Conservation (phyloP, 2,888 invertebrate genomes). For the Caenorhabditis plicata region DNA sequence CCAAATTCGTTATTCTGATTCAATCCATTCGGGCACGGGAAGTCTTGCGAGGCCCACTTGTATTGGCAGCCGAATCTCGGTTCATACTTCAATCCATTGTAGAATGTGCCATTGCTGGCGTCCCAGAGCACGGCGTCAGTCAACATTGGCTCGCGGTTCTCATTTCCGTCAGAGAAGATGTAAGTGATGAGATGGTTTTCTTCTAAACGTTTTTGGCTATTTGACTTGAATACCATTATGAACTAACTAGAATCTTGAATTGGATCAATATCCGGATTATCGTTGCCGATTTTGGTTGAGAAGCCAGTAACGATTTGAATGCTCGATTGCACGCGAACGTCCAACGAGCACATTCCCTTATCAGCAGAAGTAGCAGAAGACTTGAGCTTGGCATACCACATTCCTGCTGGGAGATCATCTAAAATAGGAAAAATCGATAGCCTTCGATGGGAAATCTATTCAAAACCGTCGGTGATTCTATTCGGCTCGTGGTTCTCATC, state of each 20-base stretch:
- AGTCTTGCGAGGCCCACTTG: conserved; percentile 43
- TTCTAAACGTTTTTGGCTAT: conserved; percentile 6
- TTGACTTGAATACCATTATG: neutral
- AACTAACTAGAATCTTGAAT: conserved; percentile 18
- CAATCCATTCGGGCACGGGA: conserved; percentile 43
- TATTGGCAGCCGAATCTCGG: conserved; percentile 36
- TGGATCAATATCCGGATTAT: conserved; percentile 39
- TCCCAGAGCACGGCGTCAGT: conserved; percentile 38
- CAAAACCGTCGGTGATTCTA: conserved; percentile 27
- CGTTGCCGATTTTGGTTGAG: conserved; percentile 27
- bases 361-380: conserved; percentile 12
- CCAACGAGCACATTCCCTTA: conserved; percentile 11
- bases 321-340: conserved; percentile 44
- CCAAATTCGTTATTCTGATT: conserved; percentile 32
- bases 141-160: conserved; percentile 30
- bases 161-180: conserved; percentile 25
- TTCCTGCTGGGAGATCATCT: conserved; percentile 46
- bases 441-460: neutral
- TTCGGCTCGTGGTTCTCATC: conserved; percentile 34
- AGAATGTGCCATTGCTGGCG: conserved; percentile 42
- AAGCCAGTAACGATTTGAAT: conserved; percentile 50
- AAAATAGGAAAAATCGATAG: neutral
- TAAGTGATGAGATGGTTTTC: conserved; percentile 44
- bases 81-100: conserved; percentile 43
- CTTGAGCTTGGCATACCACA: conserved; percentile 40